Base-by-base conservation (phyloP, 2,113 vertebrate species). In the Chloroceryle aenea region DNA sequence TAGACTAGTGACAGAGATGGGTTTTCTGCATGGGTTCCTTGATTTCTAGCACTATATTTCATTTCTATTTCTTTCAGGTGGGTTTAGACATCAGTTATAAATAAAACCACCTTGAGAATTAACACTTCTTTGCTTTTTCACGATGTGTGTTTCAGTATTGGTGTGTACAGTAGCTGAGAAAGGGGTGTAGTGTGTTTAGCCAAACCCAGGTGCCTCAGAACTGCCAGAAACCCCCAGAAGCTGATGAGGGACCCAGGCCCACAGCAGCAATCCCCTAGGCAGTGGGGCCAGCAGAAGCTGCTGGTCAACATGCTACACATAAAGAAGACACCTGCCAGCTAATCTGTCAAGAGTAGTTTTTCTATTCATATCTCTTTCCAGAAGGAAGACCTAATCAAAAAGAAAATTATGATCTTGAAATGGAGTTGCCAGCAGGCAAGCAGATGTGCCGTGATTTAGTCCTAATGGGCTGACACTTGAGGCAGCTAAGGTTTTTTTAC, bases 241-340 rank as follows among this genome's bases (percentile, higher is more conserved):
- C 4, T 16, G 23, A 3, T 43, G 34, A 78, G 9, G 5, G 48
- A 12, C 5, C 13, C 21, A 56, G 47, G 8, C 27, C 27, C 25
- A 58, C 5, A 72, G 34, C 32, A 79, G 10, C 7, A 12, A 36
- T 66, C 6, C 20, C 15, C 21, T 32, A 15, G 55, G 12, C 42
- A 56, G 7, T 21, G 29, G 19, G 18, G 12, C 20, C 34, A 73
- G 26, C 56, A 83, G 56, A 72, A 62, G 25, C 20, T 85, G 15
- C 42, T 67, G 21, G 20, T 48, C 56, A 43, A 9, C 4, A 8
- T 21, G 5, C 12, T 1, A 1, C 2, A 3, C 8, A 61, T 14
- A 27, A 90, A 23, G 40, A 42, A 59, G 8, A 7, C 1, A n/a
- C 18, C 22, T 58, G 12, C 18, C 26, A 94, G 30, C 6, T 23